Evolutionary conservation across 2,113 vertebrate genomes (phyloP).

Genomic region (Macheiramphus alcinus): DNA sequence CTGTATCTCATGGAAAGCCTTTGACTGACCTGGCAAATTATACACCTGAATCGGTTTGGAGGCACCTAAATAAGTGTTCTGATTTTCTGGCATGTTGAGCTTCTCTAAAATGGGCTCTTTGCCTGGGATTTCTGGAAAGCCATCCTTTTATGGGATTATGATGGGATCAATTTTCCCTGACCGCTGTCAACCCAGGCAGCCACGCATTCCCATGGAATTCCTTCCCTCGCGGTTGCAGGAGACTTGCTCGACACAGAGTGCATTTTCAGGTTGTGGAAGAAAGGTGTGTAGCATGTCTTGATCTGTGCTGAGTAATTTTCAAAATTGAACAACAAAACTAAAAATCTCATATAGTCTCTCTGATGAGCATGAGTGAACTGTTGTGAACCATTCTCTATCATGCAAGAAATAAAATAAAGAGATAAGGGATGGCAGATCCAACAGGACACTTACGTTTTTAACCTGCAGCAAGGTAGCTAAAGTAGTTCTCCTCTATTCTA

Average conservation of each 20-base stretch:
- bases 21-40: neutral
- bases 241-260: fast-evolving
- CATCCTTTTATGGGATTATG: neutral
- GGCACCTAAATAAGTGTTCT: neutral
- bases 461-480: neutral
- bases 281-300: neutral
- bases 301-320: neutral
- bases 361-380: neutral
- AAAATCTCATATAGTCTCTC: neutral
- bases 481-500: neutral
- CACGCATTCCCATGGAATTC: fast-evolving
- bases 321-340: neutral
- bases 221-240: neutral
- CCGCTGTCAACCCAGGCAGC: neutral
- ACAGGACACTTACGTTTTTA: neutral
- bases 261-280: neutral
- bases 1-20: neutral
- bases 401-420: neutral
- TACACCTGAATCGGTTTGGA: neutral
- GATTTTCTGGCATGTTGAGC: neutral
- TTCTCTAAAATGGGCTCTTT: neutral
- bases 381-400: neutral
- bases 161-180: neutral
- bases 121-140: neutral
- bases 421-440: neutral